phyloP scores from a whole-genome alignment of 1,140 invertebrate species.

The Caenorhabditis elegans region WBcel235 BX284606.5:5116001-5116500 shows the following conservation, averaged over 20 bases:
- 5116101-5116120: no score
- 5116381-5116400: background rate
- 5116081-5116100: background rate
- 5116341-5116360: background rate
- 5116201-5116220: slow-evolving; percentile 60
- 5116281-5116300: slow-evolving; percentile 65
- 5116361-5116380: background rate
- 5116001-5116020: background rate
- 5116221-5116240: slow-evolving; percentile 58
- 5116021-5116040: background rate
- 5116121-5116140: background rate
- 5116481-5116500: no score
- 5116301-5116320: slow-evolving; percentile 59
- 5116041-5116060: background rate
- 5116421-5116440: no score
- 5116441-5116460: no score
- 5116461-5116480: no score
- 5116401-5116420: slow-evolving; percentile 6
- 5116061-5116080: background rate
- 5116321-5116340: slow-evolving; percentile 29
- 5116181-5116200: slow-evolving; percentile 66
- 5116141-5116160: no score
- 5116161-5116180: slow-evolving; percentile 57
- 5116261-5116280: slow-evolving; percentile 65
- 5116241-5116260: slow-evolving; percentile 59